Percentiles rank a stretch among this genome's conserved stretches.
Conservation (phyloP, 2,113 vertebrate species). For the Pica pica region DNA sequence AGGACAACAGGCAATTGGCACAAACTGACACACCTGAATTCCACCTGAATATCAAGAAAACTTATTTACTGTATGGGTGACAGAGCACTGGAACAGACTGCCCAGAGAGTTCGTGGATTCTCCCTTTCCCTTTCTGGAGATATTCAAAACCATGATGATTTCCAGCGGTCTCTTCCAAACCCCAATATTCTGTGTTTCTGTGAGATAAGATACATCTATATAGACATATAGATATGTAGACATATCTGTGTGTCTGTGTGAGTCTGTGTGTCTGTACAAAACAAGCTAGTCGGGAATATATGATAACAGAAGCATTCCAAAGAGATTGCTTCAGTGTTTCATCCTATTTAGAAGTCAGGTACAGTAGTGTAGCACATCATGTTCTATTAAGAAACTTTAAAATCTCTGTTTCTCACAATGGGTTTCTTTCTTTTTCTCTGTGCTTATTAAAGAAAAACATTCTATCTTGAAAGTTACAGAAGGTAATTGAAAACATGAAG, state of each 20-base stretch:
- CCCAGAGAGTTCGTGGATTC: too few relatives aligned
- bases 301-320: not conserved
- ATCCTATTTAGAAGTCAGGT: not conserved
- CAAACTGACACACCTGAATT: not conserved
- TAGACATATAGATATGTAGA: not conserved
- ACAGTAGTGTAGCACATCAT: not conserved
- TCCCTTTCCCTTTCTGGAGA: not conserved
- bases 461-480: not conserved
- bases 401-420: not conserved
- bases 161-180: not conserved
- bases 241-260: not conserved
- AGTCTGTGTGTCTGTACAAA: not conserved
- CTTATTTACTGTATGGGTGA: not conserved
- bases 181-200: not conserved
- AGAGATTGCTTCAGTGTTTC: not conserved
- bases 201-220: not conserved
- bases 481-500: not conserved
- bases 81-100: not conserved
- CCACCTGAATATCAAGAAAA: not conserved
- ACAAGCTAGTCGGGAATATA: accelerated
- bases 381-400: not conserved
- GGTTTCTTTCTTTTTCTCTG: not conserved
- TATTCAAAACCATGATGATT: not conserved
- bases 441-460: not conserved
- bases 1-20: not conserved